These are phyloP conservation scores for Scelioninae gen. 1 DNA, from an alignment of 2,888 invertebrate genomes.

Conservation along the genomic window DNA sequence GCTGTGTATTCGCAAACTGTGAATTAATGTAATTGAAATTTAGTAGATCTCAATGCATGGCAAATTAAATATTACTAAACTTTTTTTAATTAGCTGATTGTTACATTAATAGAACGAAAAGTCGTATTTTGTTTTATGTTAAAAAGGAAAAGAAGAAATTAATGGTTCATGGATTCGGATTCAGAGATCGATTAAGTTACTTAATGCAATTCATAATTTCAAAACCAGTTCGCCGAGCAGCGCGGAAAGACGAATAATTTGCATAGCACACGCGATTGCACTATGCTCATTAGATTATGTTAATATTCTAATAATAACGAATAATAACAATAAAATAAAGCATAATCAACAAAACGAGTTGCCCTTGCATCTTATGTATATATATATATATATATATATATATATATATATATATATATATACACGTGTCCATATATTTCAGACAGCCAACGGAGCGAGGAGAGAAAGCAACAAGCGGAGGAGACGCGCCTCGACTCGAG, in stretches of 20 bases:
- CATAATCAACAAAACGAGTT: constrained; percentile 75
- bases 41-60: too few species aligned
- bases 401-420: too few species aligned
- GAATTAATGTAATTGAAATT: too few species aligned
- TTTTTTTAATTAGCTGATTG: too few species aligned
- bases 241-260: too few species aligned
- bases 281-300: constrained; percentile 81
- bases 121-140: too few species aligned
- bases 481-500: constrained; percentile 85
- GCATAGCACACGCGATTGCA: constrained; percentile 77
- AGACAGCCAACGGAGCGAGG: constrained; percentile 92
- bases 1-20: too few species aligned
- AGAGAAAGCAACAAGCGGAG: constrained; percentile 88
- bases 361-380: too few species aligned
- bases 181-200: constrained; percentile 8
- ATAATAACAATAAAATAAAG: constrained; percentile 78
- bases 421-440: constrained; percentile 80
- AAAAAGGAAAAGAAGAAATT: too few species aligned
- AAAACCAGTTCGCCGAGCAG: constrained; percentile 53
- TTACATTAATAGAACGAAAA: background rate
- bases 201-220: constrained; percentile 37
- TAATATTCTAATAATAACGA: constrained; percentile 81
- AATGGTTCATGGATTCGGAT: too few species aligned
- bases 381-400: too few species aligned
- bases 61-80: too few species aligned